These are phyloP conservation scores for Aphyosemion australe DNA, from an alignment of 2,113 vertebrate genomes.

Conservation along the genomic window DNA sequence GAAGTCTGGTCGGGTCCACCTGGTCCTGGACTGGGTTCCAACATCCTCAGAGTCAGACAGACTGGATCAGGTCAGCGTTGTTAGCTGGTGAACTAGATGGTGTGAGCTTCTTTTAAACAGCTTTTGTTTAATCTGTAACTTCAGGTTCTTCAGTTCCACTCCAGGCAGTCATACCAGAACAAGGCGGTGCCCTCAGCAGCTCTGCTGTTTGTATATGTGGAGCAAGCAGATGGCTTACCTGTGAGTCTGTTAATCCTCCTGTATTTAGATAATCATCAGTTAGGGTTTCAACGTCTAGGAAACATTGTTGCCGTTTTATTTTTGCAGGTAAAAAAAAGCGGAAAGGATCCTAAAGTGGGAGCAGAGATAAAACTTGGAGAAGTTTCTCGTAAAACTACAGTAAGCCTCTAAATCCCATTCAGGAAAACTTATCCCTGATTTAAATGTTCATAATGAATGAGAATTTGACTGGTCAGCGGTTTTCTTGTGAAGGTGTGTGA, in stretches of 20 bases:
- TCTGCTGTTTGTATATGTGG: slow-evolving; percentile 85
- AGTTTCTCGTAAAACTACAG: slow-evolving; percentile 84
- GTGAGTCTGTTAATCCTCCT: slow-evolving; percentile 72
- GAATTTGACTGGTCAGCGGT: not conserved
- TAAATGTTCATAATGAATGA: not conserved
- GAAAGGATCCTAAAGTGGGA: slow-evolving; percentile 85
- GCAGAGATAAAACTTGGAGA: slow-evolving; percentile 78
- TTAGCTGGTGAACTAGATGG: not conserved
- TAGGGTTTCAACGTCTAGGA: not conserved
- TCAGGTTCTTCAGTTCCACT: slow-evolving; percentile 84
- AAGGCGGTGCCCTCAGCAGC: slow-evolving; percentile 82
- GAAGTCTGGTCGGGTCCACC: slow-evolving; percentile 86
- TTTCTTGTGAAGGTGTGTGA: slow-evolving; percentile 76
- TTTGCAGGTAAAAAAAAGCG: slow-evolving; percentile 86
- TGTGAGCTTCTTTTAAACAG: not conserved
- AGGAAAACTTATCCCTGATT: not conserved
- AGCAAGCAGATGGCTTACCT: slow-evolving; percentile 82
- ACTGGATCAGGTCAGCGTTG: slow-evolving; percentile 82
- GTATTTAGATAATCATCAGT: not conserved
- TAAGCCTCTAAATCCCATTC: slow-evolving; percentile 46
- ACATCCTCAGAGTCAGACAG: slow-evolving; percentile 71
- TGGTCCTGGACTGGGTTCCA: slow-evolving; percentile 85
- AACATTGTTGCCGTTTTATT: not conserved
- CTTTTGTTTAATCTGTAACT: not conserved
- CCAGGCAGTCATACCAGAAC: slow-evolving; percentile 81